phyloP scores from a whole-genome alignment of 2,888 invertebrate species.

The Pheosia tremula region DNA sequence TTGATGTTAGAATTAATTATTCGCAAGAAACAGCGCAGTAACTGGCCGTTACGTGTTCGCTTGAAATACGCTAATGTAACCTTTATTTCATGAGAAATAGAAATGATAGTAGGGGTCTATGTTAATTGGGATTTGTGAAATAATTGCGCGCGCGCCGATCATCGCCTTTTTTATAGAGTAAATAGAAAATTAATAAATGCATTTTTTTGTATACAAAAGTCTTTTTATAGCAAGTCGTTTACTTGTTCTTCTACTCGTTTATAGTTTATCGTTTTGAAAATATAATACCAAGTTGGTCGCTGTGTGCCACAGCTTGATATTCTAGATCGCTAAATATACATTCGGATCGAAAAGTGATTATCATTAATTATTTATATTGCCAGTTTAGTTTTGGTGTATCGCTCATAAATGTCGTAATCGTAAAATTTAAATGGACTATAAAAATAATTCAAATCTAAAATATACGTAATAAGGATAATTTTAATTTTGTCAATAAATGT shows the following conservation, averaged over 20 bases:
- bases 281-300: constrained; percentile 14
- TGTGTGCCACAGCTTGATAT: constrained; percentile 14
- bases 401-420: constrained; percentile 45
- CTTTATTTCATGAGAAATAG: constrained; percentile 28
- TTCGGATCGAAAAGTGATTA: constrained; percentile 28
- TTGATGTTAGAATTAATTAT: constrained; percentile 60
- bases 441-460: constrained; percentile 37
- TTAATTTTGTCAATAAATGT: not conserved
- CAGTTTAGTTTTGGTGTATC: constrained; percentile 26
- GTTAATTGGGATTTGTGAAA: constrained; percentile 14
- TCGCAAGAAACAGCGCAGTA: constrained; percentile 44
- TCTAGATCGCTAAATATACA: constrained; percentile 25
- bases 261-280: constrained; percentile 12
- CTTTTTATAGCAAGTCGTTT: constrained; percentile 11
- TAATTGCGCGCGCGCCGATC: constrained; percentile 31
- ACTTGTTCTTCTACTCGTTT: constrained; percentile 19
- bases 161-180: constrained; percentile 30
- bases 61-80: constrained; percentile 24
- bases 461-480: constrained; percentile 22
- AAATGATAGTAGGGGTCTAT: constrained; percentile 12
- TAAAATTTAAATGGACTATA: constrained; percentile 46
- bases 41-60: constrained; percentile 19
- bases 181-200: constrained; percentile 34
- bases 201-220: constrained; percentile 28
- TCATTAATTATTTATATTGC: constrained; percentile 40